Conservation (phyloP, 1,140 invertebrate species). For the Bombus sylvicola region DNA sequence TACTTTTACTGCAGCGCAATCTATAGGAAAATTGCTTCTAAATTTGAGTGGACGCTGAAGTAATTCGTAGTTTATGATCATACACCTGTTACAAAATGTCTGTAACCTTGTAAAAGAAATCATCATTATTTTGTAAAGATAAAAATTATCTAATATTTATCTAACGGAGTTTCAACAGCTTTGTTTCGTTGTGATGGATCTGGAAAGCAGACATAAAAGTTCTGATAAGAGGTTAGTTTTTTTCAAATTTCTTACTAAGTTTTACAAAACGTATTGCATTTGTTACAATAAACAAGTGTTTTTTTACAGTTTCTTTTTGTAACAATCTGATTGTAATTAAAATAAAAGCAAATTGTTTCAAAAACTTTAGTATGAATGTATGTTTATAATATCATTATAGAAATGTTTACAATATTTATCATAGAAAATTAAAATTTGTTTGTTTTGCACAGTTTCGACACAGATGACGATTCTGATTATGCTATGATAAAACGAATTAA, state of each 20-base stretch:
- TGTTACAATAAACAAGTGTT: not conserved
- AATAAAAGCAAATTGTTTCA: not conserved
- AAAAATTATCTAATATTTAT: not conserved
- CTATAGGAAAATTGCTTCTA: not conserved
- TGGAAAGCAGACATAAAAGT: slow-evolving; percentile 55
- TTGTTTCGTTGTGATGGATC: slow-evolving; percentile 43
- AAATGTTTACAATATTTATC: not conserved
- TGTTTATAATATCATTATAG: not conserved
- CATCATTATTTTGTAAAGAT: slow-evolving; percentile 14
- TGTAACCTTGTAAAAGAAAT: not conserved
- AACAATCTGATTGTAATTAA: not conserved
- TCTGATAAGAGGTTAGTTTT: slow-evolving; percentile 64
- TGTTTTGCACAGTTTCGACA: slow-evolving; percentile 68
- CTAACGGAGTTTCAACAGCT: not conserved
- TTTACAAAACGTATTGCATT: not conserved
- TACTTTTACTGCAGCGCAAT: not conserved
- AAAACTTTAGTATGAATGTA: not conserved
- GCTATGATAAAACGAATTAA: slow-evolving; percentile 79
- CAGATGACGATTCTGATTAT: slow-evolving; percentile 77
- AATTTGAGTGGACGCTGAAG: not conserved
- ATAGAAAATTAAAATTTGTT: not conserved
- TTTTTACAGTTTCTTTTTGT: not conserved
- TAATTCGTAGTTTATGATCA: not conserved
- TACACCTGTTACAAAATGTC: slow-evolving; percentile 45
- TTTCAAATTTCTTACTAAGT: too few species aligned